Percentiles rank a stretch among this genome's conserved stretches.
Conservation (phyloP, 2,888 invertebrate species). For the Thymelicus sylvestris region DNA sequence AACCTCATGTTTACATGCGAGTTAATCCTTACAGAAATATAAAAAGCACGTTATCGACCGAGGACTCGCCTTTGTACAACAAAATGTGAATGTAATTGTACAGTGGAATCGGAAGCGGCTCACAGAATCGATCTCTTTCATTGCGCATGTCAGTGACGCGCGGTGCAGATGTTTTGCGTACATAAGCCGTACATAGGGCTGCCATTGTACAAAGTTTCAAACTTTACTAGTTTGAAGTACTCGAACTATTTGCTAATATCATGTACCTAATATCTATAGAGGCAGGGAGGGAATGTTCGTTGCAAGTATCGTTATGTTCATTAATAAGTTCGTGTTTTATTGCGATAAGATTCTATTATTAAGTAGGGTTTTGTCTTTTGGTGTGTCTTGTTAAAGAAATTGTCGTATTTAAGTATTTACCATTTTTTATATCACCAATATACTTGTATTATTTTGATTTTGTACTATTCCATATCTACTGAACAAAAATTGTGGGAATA, state of each 20-base stretch:
- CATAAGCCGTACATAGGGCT: conserved; percentile 43
- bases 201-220: not conserved
- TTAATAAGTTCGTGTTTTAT: too few relatives aligned
- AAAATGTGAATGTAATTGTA: conserved; percentile 29
- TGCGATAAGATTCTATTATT: too few relatives aligned
- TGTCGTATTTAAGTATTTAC: too few relatives aligned
- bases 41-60: conserved; percentile 25
- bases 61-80: conserved; percentile 20
- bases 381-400: too few relatives aligned
- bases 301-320: too few relatives aligned
- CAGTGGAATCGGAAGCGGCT: conserved; percentile 56
- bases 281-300: too few relatives aligned
- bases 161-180: conserved; percentile 54
- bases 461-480: too few relatives aligned
- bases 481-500: too few relatives aligned
- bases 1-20: not conserved
- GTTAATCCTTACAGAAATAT: not conserved
- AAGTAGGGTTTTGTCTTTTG: too few relatives aligned
- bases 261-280: too few relatives aligned
- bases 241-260: not conserved
- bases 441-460: too few relatives aligned
- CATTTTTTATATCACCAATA: too few relatives aligned
- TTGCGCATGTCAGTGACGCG: conserved; percentile 62
- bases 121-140: conserved; percentile 39
- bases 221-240: not conserved